Evolutionary conservation across 2,113 vertebrate genomes (phyloP).

Genomic region (Anser brachyrhynchus): DNA sequence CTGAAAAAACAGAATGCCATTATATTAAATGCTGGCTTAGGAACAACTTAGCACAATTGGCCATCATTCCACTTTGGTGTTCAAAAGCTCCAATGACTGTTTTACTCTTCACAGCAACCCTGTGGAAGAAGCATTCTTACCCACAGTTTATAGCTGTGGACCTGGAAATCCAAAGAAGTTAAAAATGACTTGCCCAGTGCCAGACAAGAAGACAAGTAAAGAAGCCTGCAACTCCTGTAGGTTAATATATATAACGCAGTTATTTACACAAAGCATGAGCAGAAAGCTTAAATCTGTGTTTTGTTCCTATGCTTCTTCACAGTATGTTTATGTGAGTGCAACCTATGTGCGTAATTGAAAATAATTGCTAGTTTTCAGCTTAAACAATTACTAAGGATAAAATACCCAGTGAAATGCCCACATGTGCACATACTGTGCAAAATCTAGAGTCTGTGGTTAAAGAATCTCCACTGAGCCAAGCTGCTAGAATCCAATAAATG

Average conservation of each 20-base stretch:
- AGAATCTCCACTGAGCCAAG: slow-evolving; percentile 1
- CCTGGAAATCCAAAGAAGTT: background rate
- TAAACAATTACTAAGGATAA: slow-evolving; percentile 12
- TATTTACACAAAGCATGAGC: background rate
- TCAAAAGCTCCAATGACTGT: background rate
- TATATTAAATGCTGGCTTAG: background rate
- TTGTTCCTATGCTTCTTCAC: background rate
- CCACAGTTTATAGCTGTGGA: background rate
- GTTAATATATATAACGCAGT: background rate
- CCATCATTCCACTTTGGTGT: background rate
- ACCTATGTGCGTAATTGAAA: background rate
- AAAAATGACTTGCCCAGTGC: background rate
- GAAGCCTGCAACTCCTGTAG: background rate
- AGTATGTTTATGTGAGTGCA: background rate
- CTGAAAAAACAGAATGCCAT: background rate
- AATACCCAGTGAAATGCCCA: slow-evolving; percentile 1
- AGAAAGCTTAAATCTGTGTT: background rate
- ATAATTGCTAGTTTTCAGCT: slow-evolving; percentile 15
- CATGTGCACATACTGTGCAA: background rate
- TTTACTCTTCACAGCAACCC: background rate
- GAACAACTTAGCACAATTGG: background rate
- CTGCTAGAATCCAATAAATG: background rate
- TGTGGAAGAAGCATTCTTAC: background rate
- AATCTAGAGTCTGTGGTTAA: background rate
- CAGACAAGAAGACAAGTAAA: background rate